Conservation (phyloP, 2,113 vertebrate genomes). For the Oryzias melastigma region DNA sequence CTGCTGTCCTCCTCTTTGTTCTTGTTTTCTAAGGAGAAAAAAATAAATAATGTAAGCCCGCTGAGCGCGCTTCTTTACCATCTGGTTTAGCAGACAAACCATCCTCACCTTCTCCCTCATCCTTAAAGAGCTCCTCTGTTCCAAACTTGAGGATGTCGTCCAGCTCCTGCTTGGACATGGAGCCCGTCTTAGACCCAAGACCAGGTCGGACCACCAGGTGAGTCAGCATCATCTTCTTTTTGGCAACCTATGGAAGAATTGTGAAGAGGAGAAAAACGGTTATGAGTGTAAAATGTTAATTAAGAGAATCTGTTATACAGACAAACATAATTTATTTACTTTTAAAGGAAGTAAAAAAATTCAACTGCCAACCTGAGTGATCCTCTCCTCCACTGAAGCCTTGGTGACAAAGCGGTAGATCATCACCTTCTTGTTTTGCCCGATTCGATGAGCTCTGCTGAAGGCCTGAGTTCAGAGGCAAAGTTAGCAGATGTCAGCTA, state of each 20-base stretch:
- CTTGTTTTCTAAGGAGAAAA: constrained; percentile 72
- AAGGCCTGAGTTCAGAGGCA: constrained; percentile 81
- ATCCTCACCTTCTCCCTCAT: constrained; percentile 76
- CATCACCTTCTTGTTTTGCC: constrained; percentile 98
- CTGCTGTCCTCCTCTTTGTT: constrained; percentile 95
- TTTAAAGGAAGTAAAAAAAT: not conserved
- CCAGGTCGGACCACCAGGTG: constrained; percentile 95
- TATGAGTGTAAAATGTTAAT: not conserved
- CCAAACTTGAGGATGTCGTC: constrained; percentile 98
- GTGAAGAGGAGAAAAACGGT: not conserved
- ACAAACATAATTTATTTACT: too few relatives aligned
- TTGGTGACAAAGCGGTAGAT: constrained; percentile 98
- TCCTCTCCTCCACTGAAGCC: constrained; percentile 95
- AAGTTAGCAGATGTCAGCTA: too few relatives aligned
- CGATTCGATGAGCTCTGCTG: constrained; percentile 96
- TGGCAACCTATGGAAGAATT: constrained; percentile 80
- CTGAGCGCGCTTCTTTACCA: fast-evolving
- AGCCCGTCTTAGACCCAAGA: constrained; percentile 94
- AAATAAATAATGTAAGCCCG: not conserved
- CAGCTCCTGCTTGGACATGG: constrained; percentile 98
- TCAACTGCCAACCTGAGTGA: constrained; percentile 83
- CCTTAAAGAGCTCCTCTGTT: constrained; percentile 94
- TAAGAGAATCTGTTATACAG: too few relatives aligned
- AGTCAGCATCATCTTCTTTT: constrained; percentile 99
- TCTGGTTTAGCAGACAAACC: fast-evolving